Base-by-base conservation (phyloP, 37 sponge, comb jelly and placozoan species). In the Agelas oroides region DNA sequence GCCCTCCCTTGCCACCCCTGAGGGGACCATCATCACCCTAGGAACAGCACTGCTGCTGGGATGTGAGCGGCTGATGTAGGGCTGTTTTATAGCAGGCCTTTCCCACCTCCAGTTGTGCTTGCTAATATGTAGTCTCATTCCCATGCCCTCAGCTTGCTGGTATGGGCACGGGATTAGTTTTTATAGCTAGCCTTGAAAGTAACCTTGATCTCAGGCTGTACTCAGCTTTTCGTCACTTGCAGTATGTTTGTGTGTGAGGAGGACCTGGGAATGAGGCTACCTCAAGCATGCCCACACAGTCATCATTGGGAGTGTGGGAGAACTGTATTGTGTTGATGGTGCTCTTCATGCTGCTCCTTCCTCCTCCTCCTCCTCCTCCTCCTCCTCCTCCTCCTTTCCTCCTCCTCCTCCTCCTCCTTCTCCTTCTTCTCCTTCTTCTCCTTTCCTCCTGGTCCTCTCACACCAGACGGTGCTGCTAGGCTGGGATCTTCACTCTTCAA, bases 31-130 rank as follows among this genome's bases (percentile, higher is more conserved):
- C 72, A 65, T 95, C 59, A 92, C 95, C 54, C 64, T 86, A 59
- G 84, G 87, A 69, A 90, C 97, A 30, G 91, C 93, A 20, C 83
- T 97, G 15, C 58, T 97, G 31, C 74, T 97, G 23, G 95, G 95
- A 78, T 97, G 96, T 94, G 53, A 88, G 86, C 57, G 2, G 64
- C 39, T 35, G 36, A 0, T 19, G 1, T 52, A 14, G 46, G 3
- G 20, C n/a, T 65, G 21, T 65, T 56, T 15, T 18, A 56, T 56
- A 18, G 58, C 15, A 56, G 58, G 37, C 5, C 8, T 69, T 38
- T 38, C 35, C 5, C 27, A 20, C 35, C 37, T 34, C 35, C 70
- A 20, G n/a, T n/a, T n/a, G 58, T n/a, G n/a, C n/a, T n/a, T n/a
- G n/a, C n/a, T n/a, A n/a, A n/a, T n/a, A n/a, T n/a, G n/a, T n/a